phyloP scores from a whole-genome alignment of 2,888 invertebrate species.

The Cotesia congregata region DNA sequence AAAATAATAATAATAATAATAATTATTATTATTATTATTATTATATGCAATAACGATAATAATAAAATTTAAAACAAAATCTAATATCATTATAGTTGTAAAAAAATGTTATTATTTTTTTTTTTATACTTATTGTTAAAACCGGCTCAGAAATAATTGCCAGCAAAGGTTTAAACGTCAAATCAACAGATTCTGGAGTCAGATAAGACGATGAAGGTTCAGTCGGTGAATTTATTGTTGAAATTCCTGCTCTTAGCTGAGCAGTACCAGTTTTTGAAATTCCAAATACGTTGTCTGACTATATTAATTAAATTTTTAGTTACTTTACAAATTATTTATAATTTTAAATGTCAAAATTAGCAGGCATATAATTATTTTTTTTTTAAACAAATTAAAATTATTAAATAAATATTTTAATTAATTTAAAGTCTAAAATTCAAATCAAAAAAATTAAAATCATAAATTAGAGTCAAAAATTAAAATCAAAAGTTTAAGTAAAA shows the following conservation, averaged over 20 bases:
- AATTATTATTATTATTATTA: background rate
- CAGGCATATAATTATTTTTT: slow-evolving; percentile 27
- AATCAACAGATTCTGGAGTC: slow-evolving; percentile 47
- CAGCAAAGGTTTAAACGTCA: slow-evolving; percentile 67
- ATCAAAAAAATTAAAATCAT: too few species aligned
- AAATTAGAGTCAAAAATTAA: too few species aligned
- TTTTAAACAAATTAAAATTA: background rate
- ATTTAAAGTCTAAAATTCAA: too few species aligned
- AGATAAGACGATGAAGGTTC: background rate
- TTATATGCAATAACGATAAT: too few species aligned
- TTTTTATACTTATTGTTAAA: slow-evolving; percentile 58
- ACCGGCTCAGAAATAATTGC: slow-evolving; percentile 68
- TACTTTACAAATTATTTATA: too few species aligned
- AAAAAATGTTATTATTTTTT: background rate
- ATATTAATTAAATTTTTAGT: slow-evolving; percentile 36
- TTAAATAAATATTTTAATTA: too few species aligned
- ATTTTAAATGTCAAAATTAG: too few species aligned
- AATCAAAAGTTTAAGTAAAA: too few species aligned
- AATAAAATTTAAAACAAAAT: too few species aligned
- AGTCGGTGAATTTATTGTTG: slow-evolving; percentile 46
- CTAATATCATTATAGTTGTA: background rate
- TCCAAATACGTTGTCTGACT: slow-evolving; percentile 74
- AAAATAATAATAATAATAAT: slow-evolving; percentile 43
- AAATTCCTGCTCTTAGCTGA: slow-evolving; percentile 68
- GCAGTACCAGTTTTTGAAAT: slow-evolving; percentile 69